Base-by-base conservation (phyloP, 2,888 invertebrate species). In the Drosophila eohydei region DNA sequence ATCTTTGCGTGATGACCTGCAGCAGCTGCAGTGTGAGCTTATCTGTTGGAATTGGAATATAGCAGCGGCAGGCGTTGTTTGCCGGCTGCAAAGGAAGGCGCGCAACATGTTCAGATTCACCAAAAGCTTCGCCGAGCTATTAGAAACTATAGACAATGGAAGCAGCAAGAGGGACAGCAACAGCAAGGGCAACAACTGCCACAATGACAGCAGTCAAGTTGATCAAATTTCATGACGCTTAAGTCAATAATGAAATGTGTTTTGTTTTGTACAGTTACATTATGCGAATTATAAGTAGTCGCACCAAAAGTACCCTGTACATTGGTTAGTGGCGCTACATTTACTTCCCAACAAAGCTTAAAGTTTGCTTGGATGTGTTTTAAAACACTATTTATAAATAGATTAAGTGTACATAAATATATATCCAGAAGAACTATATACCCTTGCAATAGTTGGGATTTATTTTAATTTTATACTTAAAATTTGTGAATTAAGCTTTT, bases 1-100 rank as follows among this genome's bases (percentile, higher is more conserved):
- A 71, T 93, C 94, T 11, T 88, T 95, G 34, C 91, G 93, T 3
- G 93, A 94, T 58, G 95, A 95, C 85, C 86, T 95, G 26, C 83
- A 87, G n/a, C 71, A 94, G 11, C 88, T 94, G 32, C 91, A 94
- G 4, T 94, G 94, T 80, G 91, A 93, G 43, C 78, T 95, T 4
- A 86, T 94, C 48, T 94, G 94, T 72, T 93, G 94, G 93, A 94
- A 95, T 90, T 93, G 92, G 93, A 93, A 74, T 76, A 88, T 82
- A 77, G 92, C 83, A 57, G 91, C 89, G 30, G 92, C 91, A 11
- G 91, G 92, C 55, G 92, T 92, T 3, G 78, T 92, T 38, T 92
- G 90, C 40, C 87, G 93, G 38, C 55, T 91, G 51, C 78, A 92
- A 38, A 75, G 64, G 8, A 78, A 82, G 21, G 83, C 88, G 21